These are phyloP conservation scores for Epinephelus awoara DNA, from an alignment of 2,797 vertebrate species.

Conservation along the genomic window DNA sequence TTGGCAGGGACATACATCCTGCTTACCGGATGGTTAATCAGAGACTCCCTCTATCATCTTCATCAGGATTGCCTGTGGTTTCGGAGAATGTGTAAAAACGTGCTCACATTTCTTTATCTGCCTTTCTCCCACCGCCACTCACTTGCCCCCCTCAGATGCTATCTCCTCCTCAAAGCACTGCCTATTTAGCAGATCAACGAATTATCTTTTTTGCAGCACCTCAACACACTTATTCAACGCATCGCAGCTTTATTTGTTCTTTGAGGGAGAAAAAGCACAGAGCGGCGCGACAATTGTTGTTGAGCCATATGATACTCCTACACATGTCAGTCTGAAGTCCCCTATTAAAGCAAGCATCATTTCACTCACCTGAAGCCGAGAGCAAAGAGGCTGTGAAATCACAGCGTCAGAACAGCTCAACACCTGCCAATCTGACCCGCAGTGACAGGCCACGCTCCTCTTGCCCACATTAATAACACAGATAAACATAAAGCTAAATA, in stretches of 20 bases:
- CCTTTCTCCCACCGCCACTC: constrained; percentile 65
- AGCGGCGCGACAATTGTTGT: constrained; percentile 49
- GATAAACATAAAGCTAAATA: constrained; percentile 89
- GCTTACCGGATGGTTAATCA: constrained; percentile 84
- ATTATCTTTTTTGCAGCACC: constrained; percentile 47
- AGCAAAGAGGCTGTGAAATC: constrained; percentile 79
- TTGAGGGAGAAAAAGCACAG: constrained; percentile 28
- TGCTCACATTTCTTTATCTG: constrained; percentile 82
- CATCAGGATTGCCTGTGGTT: constrained; percentile 81
- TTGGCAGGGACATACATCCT: constrained; percentile 74
- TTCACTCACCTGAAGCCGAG: constrained; percentile 76
- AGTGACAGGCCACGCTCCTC: constrained; percentile 77
- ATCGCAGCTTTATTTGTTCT: constrained; percentile 69
- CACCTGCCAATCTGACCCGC: constrained; percentile 84
- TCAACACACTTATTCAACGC: constrained; percentile 71
- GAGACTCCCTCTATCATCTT: constrained; percentile 81
- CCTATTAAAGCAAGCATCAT: constrained; percentile 71
- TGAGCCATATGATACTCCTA: constrained; percentile 56
- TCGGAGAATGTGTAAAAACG: constrained; percentile 71
- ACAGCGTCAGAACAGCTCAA: constrained; percentile 76
- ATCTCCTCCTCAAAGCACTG: constrained; percentile 76
- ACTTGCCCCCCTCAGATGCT: constrained; percentile 70
- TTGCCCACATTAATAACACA: constrained; percentile 83
- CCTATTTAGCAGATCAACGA: constrained; percentile 77
- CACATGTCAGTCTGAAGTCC: constrained; percentile 62